Base-by-base conservation (phyloP, 2,797 vertebrate species). In the Neostethus bicornis region DNA sequence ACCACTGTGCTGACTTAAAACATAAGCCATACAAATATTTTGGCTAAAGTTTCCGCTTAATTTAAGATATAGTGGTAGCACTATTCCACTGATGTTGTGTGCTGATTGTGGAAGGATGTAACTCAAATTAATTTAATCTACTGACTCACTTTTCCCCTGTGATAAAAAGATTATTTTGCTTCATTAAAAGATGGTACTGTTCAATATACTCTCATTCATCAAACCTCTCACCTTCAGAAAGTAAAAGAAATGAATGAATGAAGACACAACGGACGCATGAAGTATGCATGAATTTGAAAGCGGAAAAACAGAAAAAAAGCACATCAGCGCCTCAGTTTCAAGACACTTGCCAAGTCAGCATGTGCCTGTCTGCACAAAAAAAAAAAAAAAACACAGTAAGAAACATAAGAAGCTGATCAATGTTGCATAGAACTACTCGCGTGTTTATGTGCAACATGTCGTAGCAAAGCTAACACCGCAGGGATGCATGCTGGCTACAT, bases 241-340 rank as follows among this genome's bases (percentile, higher is more conserved):
- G 9, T 49, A 47, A 59, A 11, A 25, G 5, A 21, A 32, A 52
- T 48, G 12, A 53, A 66, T n/a, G 37, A 32, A 34, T 55, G 21
- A 17, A 38, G 38, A 49, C 23, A 13, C 32, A 35, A 46, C 0
- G 0, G 5, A 26, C 29, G 13, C 42, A 39, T 47, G 7, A 25
- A 55, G 43, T n/a, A 62, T 21, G 56, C 79, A 75, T 73, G 55
- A 67, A 77, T 57, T 55, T 78, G 57, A 46, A 74, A 66, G 53
- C 44, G 66, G 54, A 73, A 79, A 82, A 73, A 70, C 83, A 66
- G 53, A 44, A 66, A 54, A 73, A 79, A 82, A 73, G 70, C 83
- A 64, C 67, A 64, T 79, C 78, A 74, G 79, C 81, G 66, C 79
- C 57, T 69, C 51, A 68, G 51, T 71, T 76, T 63, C 38, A 57